Evolutionary conservation across 2,797 vertebrate species (phyloP).

Genomic region (Sebastes goodei): DNA sequence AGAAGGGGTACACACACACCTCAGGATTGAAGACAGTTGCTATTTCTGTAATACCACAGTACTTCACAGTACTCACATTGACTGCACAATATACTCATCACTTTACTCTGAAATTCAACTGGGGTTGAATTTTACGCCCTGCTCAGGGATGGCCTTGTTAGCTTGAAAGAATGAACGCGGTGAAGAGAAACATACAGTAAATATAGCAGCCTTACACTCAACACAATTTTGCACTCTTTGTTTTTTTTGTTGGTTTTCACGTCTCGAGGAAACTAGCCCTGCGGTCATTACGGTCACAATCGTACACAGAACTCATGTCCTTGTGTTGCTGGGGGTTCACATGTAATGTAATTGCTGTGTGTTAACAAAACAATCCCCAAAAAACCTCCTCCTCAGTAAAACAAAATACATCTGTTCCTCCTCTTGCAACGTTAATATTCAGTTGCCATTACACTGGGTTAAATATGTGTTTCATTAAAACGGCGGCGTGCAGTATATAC

Average conservation of each 20-base stretch:
- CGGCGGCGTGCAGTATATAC: constrained; percentile 34
- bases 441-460: constrained; percentile 55
- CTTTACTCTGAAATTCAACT: constrained; percentile 86
- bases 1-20: constrained; percentile 81
- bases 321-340: constrained; percentile 29
- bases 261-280: constrained; percentile 77
- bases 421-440: constrained; percentile 18
- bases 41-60: constrained; percentile 79
- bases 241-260: constrained; percentile 76
- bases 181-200: constrained; percentile 84
- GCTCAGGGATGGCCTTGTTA: constrained; percentile 98
- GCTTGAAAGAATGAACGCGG: constrained; percentile 89
- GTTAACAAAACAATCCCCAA: constrained; percentile 50
- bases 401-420: constrained; percentile 44
- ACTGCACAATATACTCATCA: constrained; percentile 93
- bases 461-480: constrained; percentile 43
- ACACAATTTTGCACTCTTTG: constrained; percentile 89
- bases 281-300: constrained; percentile 57
- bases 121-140: constrained; percentile 86
- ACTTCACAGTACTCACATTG: constrained; percentile 83
- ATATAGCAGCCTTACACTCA: constrained; percentile 90
- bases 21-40: constrained; percentile 87
- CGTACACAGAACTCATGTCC: constrained; percentile 29
- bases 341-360: constrained; percentile 39
- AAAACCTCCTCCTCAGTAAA: constrained; percentile 12